Percentiles rank a stretch among this genome's conserved stretches.
These are phyloP conservation scores for Crotalus tigris DNA, from an alignment of 2,113 vertebrate species.

Conservation along the genomic window DNA sequence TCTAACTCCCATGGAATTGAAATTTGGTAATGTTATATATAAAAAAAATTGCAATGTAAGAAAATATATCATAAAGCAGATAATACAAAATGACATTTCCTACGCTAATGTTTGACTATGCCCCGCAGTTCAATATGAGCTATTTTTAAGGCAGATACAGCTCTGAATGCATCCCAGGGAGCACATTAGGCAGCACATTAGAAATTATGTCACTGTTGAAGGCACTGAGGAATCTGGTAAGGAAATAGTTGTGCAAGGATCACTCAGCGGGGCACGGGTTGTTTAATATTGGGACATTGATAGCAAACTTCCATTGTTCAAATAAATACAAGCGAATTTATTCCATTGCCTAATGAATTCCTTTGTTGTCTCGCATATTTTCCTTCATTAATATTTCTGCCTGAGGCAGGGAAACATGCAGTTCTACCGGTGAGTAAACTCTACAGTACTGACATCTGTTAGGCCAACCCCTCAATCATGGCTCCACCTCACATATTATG, in stretches of 20 bases:
- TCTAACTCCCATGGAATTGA: neutral
- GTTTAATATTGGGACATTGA: constrained; percentile 17
- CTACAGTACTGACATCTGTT: constrained; percentile 58
- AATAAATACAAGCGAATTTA: constrained; percentile 15
- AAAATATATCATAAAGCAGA: neutral
- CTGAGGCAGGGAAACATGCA: constrained; percentile 52
- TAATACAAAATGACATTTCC: neutral
- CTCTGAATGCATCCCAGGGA: neutral
- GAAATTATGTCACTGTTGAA: neutral
- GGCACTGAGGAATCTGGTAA: neutral
- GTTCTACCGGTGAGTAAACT: constrained; percentile 47
- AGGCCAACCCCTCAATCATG: constrained; percentile 56
- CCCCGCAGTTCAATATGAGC: neutral
- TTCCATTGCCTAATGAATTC: constrained; percentile 45
- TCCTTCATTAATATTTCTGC: constrained; percentile 67
- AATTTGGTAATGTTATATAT: neutral
- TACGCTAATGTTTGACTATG: neutral
- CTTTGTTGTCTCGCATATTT: constrained; percentile 55
- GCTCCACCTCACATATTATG: constrained; percentile 64
- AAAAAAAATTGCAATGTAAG: neutral
- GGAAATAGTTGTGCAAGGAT: neutral
- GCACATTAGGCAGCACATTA: neutral
- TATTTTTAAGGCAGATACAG: neutral
- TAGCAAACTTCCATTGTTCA: constrained; percentile 27
- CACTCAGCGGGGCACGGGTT: neutral